Base-by-base conservation (phyloP, 1,140 invertebrate genomes). In the Sweltsa coloradensis region DNA sequence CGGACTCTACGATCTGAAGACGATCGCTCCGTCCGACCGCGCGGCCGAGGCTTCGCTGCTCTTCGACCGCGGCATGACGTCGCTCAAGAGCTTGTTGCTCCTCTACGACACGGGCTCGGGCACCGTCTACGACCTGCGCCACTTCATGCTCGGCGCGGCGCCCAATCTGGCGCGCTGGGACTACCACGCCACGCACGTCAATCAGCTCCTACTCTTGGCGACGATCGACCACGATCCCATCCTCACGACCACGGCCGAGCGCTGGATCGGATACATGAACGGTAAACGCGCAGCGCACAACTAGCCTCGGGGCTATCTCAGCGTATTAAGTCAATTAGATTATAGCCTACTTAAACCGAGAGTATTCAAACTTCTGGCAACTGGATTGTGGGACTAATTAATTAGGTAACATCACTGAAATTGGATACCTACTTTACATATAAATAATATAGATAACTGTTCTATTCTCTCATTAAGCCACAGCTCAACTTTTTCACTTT, bases 181-280 rank as follows among this genome's bases (percentile, higher is more conserved):
- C 64, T 99, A 99, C 64, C 96, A 99, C 67, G 89, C 91, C 5
- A 96, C 94, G 9, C 96, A 99, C 64, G 85, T 99, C 19, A 97
- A 96, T 70, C 92, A 98, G 59, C 71, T 99, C 23, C 76, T 97
- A 42, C 73, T 94, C 34, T 67, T 99, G 16, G 81, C 83, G 41
- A 89, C 89, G 0, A 80, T 99, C 34, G 88, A 95, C 53, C 78
- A 79, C 40, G 85, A 91, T 60, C 76, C 85, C 2, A 69, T 95
- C 49, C 79, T 97, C 54, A 73, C 77, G 22, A 78, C 77, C 18
- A 91, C 89, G 0, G 91, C 92, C 3, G 81, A 91, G 57, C 68
- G 95, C 34, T 99, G 95, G 95, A 85, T 90, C 56, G 83, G 81
- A 5, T 99, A 99, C 54, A 93, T 96, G 82, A 84, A 83, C 62